Conservation (phyloP, 1,140 invertebrate genomes). For the Muscidifurax raptorellus region DNA sequence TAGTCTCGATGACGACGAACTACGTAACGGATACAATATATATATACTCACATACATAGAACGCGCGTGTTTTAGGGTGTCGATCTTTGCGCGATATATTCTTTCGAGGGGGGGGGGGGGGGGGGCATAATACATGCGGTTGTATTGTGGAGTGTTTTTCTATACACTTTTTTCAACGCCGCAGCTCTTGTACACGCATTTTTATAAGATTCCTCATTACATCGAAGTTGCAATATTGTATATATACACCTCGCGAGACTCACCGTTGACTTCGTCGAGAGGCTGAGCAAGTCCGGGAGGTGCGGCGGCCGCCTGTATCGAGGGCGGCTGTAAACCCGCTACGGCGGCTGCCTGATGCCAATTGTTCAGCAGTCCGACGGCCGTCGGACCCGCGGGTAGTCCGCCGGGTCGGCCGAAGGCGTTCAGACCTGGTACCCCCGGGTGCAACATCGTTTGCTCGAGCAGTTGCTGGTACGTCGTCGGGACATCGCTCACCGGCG, state of each 20-base stretch:
- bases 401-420: conserved; percentile 56
- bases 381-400: conserved; percentile 50
- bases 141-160: not conserved
- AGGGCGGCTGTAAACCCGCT: conserved; percentile 58
- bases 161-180: too few relatives aligned
- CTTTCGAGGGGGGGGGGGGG: not conserved
- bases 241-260: too few relatives aligned
- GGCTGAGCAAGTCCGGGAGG: conserved; percentile 59
- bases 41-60: too few relatives aligned
- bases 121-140: not conserved
- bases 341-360: conserved; percentile 67
- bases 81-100: not conserved
- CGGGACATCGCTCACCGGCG: conserved; percentile 65
- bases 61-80: not conserved
- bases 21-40: conserved; percentile 3
- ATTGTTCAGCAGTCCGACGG: conserved; percentile 63
- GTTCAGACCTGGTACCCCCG: conserved; percentile 54
- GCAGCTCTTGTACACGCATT: too few relatives aligned
- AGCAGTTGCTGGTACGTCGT: conserved; percentile 72
- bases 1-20: not conserved
- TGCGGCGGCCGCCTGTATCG: conserved; percentile 57
- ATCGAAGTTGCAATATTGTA: not conserved
- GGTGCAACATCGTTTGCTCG: conserved; percentile 73
- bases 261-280: conserved; percentile 72
- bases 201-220: too few relatives aligned